Evolutionary conservation across 2,888 invertebrate genomes (phyloP), one percentile per base, ranked within the genome.

Genomic region (Drosophila lutescens): DNA sequence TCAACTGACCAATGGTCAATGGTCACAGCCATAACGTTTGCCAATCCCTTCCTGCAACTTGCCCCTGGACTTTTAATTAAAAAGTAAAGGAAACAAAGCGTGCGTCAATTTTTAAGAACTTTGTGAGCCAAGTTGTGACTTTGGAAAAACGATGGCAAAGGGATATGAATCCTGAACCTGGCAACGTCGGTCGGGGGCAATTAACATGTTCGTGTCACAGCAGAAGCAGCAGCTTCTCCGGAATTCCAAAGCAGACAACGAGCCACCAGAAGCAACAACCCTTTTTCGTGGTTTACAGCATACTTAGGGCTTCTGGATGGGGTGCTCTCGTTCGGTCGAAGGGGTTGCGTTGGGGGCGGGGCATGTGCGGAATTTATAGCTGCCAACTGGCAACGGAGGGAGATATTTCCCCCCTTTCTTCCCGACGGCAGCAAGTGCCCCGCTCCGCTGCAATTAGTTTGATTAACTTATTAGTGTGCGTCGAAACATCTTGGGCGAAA

Each of bases 161-260:
- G 46, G 10, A 55, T 26, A 13, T 56, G 67, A 23, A 46, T 67
- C 23, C 67, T 58, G 32, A 63, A 51, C 75, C 61, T 65, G 57
- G 41, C 70, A 74, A 74, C 76, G 75, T 60, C 56, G 76, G 78
- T 68, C 83, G 53, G 53, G 40, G 89, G 77, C 89, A 86, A 86
- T 86, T 86, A 86, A 86, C 89, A 86, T 86, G 85, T 87, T 65
- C 78, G 73, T 80, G 89, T 85, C 88, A 87, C 85, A 87, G 69
- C 40, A 46, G 44, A 15, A 74, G 66, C 76, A 79, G 51, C 66
- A 53, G 56, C 9, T 74, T 51, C 67, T 49, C 80, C 83, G 82
- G 87, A 78, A 86, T 89, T 87, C 88, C 89, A 69, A 49, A 58
- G 81, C 74, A 63, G 67, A 60, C 80, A 68, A 34, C 63, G 65